Evolutionary conservation across 2,888 invertebrate species (phyloP), one percentile per base, ranked within the genome.

Genomic region (Uropetala carovei): DNA sequence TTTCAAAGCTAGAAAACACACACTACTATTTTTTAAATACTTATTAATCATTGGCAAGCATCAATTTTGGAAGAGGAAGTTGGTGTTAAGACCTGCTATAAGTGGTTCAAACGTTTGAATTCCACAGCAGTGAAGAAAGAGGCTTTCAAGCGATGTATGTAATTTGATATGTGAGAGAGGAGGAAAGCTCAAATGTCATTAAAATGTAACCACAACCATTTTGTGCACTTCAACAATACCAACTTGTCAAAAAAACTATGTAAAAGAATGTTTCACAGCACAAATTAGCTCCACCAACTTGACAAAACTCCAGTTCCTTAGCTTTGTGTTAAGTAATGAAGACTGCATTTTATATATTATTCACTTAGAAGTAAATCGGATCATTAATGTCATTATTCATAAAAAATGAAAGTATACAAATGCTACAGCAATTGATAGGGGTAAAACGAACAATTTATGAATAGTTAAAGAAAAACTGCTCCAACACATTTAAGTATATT

Each of bases 131-230:
- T 68, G 89, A 89, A 89, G 89, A 89, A 89, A 89, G 89, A 89
- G 89, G 89, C 89, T 89, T 89, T 89, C 64, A 89, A 89, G 89
- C 89, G 64, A 89, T 68, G 30, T 89, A 89, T 89, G 89, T 89
- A 89, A 89, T 60, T 68, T 89, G 89, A 89, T 89, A 89, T 89
- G 89, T 89, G 89, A 89, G 89, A 89, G 68, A 89, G 68, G 89
- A 89, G 89, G 89, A 89, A 89, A 89, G 89, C 89, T 89, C 89
- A 89, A 89, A 89, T 89, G 89, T 89, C 89, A 89, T 89, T 89
- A 89, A 83, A 89, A 89, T 89, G 64, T 89, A 89, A 89, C 89
- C 64, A 64, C 89, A 89, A 89, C 60, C 68, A 56, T 89, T 89
- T 89, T 89, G 89, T 89, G 89, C 89, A 89, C 56, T 89, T 89